These are phyloP conservation scores for Andrena trimmerana DNA, from an alignment of 2,888 invertebrate species.

Conservation along the genomic window DNA sequence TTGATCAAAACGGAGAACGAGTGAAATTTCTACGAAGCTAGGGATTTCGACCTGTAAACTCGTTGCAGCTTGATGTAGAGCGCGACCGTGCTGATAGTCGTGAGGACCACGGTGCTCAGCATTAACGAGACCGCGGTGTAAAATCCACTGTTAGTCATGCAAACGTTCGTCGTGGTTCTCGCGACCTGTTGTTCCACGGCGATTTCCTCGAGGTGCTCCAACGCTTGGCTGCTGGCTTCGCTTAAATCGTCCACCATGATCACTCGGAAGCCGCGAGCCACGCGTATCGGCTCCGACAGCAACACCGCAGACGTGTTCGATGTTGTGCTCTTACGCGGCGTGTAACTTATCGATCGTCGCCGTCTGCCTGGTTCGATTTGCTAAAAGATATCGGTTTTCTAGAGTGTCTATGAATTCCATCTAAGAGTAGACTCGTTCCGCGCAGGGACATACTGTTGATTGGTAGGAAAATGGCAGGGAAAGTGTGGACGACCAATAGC, in stretches of 20 bases:
- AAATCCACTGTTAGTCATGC: conserved; percentile 89
- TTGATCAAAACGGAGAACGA: neutral
- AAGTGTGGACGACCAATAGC: no score
- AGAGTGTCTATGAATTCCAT: no score
- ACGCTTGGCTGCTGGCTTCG: conserved; percentile 74
- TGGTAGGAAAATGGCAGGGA: no score
- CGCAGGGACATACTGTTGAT: no score
- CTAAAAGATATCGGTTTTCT: conserved; percentile 62
- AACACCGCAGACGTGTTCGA: conserved; percentile 85
- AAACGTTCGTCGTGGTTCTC: conserved; percentile 85
- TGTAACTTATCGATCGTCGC: conserved; percentile 79
- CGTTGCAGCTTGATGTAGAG: conserved; percentile 86
- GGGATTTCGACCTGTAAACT: conserved; percentile 71
- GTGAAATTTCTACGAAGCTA: conserved; percentile 60
- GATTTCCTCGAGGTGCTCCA: conserved; percentile 76
- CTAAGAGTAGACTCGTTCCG: no score
- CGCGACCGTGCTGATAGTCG: conserved; percentile 86
- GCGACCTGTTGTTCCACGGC: conserved; percentile 61
- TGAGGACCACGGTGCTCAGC: conserved; percentile 87
- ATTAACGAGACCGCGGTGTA: conserved; percentile 88
- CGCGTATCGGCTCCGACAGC: conserved; percentile 87
- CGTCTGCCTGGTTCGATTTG: conserved; percentile 86
- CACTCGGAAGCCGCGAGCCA: conserved; percentile 89
- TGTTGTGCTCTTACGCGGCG: conserved; percentile 64
- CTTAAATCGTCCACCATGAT: conserved; percentile 90